These are phyloP conservation scores for Pygoscelis antarcticus DNA, from an alignment of 2,113 vertebrate species.

Conservation along the genomic window DNA sequence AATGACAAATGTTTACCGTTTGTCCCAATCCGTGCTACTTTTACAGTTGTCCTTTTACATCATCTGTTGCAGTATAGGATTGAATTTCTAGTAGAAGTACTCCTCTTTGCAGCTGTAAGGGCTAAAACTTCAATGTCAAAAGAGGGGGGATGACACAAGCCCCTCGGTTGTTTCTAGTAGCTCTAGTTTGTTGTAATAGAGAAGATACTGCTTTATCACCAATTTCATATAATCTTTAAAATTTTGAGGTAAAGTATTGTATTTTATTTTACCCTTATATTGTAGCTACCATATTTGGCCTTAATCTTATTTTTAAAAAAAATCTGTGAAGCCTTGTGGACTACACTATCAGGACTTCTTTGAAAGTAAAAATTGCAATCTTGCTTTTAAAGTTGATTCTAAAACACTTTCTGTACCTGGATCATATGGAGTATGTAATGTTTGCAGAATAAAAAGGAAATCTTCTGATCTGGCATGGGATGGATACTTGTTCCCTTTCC, in stretches of 20 bases:
- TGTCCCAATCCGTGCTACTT: neutral
- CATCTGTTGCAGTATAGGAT: neutral
- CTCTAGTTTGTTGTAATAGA: neutral
- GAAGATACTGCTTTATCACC: neutral
- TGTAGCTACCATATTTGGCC: neutral
- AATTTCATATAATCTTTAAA: neutral
- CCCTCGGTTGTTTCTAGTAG: neutral
- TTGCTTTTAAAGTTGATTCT: neutral
- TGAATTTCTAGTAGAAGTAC: neutral
- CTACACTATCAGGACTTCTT: neutral
- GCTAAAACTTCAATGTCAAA: neutral
- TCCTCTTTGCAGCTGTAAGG: neutral
- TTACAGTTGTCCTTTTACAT: neutral
- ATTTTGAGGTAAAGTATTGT: neutral
- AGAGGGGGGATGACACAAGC: fast-evolving
- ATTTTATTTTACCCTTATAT: neutral
- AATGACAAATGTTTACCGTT: neutral
- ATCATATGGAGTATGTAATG: neutral
- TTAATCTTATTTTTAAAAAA: neutral
- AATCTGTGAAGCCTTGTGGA: neutral
- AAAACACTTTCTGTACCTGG: neutral
- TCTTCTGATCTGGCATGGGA: neutral
- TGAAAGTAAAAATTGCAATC: neutral
- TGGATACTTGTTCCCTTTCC: neutral
- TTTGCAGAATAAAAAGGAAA: neutral